These are phyloP conservation scores for Rhimphoctona megacephalus DNA, from an alignment of 2,888 invertebrate genomes.

Conservation along the genomic window DNA sequence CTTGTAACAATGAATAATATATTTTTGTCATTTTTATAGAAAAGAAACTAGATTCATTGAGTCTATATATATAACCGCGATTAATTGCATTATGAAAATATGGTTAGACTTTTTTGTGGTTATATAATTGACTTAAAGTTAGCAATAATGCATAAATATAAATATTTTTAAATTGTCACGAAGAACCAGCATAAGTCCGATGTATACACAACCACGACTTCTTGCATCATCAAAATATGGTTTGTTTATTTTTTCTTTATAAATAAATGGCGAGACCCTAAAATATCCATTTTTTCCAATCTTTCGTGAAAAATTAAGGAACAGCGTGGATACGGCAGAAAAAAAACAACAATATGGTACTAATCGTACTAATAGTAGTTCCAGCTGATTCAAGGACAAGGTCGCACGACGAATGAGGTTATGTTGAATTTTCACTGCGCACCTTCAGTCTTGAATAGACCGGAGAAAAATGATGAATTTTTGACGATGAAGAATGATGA, in stretches of 20 bases:
- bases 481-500: not conserved
- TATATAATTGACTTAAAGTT: not conserved
- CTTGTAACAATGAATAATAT: too few relatives aligned
- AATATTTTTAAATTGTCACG: not conserved
- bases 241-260: slow-evolving; percentile 11
- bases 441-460: slow-evolving; percentile 19
- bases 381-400: slow-evolving; percentile 69
- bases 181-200: not conserved
- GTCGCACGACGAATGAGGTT: slow-evolving; percentile 67
- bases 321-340: not conserved
- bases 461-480: slow-evolving; percentile 25
- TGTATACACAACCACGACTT: slow-evolving; percentile 34
- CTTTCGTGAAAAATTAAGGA: not conserved
- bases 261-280: not conserved
- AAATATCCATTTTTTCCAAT: not conserved
- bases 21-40: too few relatives aligned
- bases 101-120: not conserved
- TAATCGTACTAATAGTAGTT: slow-evolving; percentile 23
- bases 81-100: not conserved
- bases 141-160: not conserved
- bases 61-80: not conserved
- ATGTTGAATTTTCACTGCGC: slow-evolving; percentile 55
- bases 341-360: slow-evolving; percentile 57
- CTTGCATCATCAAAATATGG: slow-evolving; percentile 51
- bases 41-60: too few relatives aligned